Percentiles rank a stretch among this genome's conserved stretches.
These are phyloP conservation scores for Progne subis DNA, from an alignment of 2,113 vertebrate species.

Conservation along the genomic window DNA sequence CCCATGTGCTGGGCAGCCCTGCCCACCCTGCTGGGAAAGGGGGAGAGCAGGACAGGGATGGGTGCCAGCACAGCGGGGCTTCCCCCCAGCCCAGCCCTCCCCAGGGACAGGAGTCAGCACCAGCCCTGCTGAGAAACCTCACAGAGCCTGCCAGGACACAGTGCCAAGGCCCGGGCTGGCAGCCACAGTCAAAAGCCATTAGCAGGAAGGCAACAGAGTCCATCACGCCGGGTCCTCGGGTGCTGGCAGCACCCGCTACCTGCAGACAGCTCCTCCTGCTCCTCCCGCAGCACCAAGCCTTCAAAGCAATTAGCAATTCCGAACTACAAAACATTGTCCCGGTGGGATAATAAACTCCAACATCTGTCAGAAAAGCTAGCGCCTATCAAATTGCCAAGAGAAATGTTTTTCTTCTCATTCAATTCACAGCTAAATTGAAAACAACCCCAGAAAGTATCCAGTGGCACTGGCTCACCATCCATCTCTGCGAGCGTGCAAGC, in stretches of 20 bases:
- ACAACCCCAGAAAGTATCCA: conserved; percentile 78
- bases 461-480: conserved; percentile 53
- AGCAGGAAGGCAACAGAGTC: not conserved
- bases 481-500: conserved; percentile 74
- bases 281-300: conserved; percentile 22
- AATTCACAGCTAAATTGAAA: conserved; percentile 79
- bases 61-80: not conserved
- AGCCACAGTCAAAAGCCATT: not conserved
- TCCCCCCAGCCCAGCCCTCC: not conserved
- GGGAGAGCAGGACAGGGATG: not conserved
- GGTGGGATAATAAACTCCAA: conserved; percentile 79
- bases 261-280: conserved; percentile 24
- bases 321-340: conserved; percentile 70
- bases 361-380: conserved; percentile 80
- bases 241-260: not conserved
- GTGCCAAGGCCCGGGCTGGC: not conserved
- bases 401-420: conserved; percentile 81
- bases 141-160: not conserved
- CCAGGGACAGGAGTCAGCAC: not conserved
- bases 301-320: conserved; percentile 78
- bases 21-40: rapidly evolving
- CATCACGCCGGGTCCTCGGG: not conserved
- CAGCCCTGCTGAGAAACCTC: not conserved
- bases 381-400: conserved; percentile 79
- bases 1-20: rapidly evolving